These are phyloP conservation scores for Gonioctena quinquepunctata DNA, from an alignment of 1,140 invertebrate species.

Conservation along the genomic window DNA sequence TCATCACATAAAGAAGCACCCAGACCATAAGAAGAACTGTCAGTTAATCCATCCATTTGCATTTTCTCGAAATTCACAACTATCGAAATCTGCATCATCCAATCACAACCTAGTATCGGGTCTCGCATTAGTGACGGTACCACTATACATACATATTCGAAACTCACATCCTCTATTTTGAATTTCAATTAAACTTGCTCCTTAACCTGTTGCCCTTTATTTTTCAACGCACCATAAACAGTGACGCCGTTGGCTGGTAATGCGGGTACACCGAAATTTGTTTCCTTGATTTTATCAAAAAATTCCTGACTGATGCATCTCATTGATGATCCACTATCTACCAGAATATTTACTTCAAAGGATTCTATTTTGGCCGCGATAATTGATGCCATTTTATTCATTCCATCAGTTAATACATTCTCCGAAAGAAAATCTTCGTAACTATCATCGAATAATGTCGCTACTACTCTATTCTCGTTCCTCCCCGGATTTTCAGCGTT, in stretches of 20 bases:
- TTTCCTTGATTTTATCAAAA: background rate
- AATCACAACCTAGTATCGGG: slow-evolving; percentile 4
- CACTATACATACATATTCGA: slow-evolving; percentile 1
- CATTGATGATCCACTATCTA: background rate
- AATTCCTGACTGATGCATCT: background rate
- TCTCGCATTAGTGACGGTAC: background rate
- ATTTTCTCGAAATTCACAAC: background rate
- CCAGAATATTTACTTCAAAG: background rate
- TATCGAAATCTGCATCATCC: background rate
- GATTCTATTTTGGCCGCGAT: background rate
- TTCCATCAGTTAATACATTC: too few species aligned
- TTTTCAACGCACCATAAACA: background rate
- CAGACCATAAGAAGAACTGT: too few species aligned
- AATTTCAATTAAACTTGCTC: background rate
- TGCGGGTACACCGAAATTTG: background rate
- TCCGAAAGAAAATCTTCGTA: background rate
- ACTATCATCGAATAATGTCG: too few species aligned
- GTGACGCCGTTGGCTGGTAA: background rate
- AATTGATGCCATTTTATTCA: background rate
- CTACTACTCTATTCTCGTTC: background rate
- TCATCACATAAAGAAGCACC: too few species aligned
- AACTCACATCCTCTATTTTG: background rate
- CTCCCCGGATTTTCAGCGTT: background rate
- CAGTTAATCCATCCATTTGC: too few species aligned
- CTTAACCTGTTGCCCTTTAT: background rate